phyloP scores from a whole-genome alignment of 1,140 invertebrate species.

The Nasonia vitripennis region DNA sequence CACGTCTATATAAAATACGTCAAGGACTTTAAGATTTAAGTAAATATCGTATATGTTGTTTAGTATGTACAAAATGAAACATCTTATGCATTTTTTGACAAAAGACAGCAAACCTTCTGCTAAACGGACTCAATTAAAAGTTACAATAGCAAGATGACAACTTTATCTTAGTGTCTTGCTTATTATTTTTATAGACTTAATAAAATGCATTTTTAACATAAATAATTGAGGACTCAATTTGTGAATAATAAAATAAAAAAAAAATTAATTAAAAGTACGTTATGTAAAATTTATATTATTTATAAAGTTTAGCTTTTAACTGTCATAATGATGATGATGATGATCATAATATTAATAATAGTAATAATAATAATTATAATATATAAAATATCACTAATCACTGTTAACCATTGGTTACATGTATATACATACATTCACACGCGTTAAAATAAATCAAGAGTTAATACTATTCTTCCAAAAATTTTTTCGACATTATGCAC shows the following conservation, averaged over 20 bases:
- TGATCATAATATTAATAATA: conserved; percentile 8
- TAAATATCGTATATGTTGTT: conserved; percentile 36
- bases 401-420: conserved; percentile 46
- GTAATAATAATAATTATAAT: conserved; percentile 15
- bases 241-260: conserved; percentile 24
- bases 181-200: conserved; percentile 24
- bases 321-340: conserved; percentile 21
- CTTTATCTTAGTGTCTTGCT: conserved; percentile 1
- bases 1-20: conserved; percentile 19
- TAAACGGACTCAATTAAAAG: background rate
- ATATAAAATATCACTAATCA: conserved; percentile 50
- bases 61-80: conserved; percentile 33
- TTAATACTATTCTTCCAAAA: conserved; percentile 47
- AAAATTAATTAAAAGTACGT: conserved; percentile 26
- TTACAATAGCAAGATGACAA: conserved; percentile 14
- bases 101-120: background rate
- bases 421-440: conserved; percentile 39
- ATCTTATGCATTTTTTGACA: background rate
- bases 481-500: conserved; percentile 40
- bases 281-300: conserved; percentile 45
- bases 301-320: conserved; percentile 22
- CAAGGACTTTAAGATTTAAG: conserved; percentile 30
- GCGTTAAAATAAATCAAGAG: conserved; percentile 39
- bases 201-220: conserved; percentile 35
- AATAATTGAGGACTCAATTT: conserved; percentile 22